Conservation (phyloP, 2,113 vertebrate genomes). For the Hemicordylus capensis region DNA sequence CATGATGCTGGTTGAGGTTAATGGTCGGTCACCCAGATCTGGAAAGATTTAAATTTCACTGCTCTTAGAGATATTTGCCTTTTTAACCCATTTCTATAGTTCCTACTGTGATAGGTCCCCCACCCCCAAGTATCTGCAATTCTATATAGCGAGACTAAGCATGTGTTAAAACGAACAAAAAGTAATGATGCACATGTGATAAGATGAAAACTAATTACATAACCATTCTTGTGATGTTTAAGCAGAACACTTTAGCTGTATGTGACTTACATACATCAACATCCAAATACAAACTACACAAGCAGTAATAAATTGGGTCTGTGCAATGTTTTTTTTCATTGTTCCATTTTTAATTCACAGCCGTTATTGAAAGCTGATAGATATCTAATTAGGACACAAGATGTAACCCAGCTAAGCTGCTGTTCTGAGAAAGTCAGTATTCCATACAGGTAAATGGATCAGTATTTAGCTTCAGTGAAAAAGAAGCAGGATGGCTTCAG, state of each 20-base stretch:
- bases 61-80: neutral
- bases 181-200: neutral
- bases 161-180: neutral
- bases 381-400: conserved; percentile 80
- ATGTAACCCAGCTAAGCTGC: conserved; percentile 78
- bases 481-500: neutral
- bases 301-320: neutral
- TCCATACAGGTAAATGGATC: conserved; percentile 76
- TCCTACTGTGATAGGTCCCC: neutral
- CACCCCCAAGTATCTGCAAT: neutral
- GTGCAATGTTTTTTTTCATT: conserved; percentile 31
- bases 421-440: conserved; percentile 73
- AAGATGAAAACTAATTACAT: no score
- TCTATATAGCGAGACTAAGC: neutral
- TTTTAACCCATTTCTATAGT: neutral
- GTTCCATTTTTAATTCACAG: conserved; percentile 64
- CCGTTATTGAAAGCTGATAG: conserved; percentile 80
- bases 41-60: neutral
- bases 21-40: neutral
- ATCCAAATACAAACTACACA: neutral
- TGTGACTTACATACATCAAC: neutral
- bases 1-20: neutral
- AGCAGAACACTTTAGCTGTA: neutral
- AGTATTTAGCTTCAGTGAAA: neutral
- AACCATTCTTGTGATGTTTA: neutral